Conservation (phyloP, 2,797 vertebrate species). For the Ammospiza maritima region DNA sequence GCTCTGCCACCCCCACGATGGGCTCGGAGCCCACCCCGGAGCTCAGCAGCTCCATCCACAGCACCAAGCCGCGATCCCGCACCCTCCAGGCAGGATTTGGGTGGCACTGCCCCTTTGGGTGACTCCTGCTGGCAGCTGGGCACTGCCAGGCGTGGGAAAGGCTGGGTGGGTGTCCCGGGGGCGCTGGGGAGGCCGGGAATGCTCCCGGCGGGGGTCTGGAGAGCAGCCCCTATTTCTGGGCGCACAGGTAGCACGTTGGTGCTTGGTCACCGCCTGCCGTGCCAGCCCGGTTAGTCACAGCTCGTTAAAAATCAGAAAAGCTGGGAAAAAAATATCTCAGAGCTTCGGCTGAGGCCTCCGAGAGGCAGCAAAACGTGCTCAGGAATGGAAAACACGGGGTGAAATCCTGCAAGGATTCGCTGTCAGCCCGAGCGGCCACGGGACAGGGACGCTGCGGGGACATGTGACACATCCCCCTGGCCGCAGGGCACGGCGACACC, state of each 20-base stretch:
- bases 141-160: not conserved
- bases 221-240: not conserved
- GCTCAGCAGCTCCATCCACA: not conserved
- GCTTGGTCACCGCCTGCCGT: constrained; percentile 4
- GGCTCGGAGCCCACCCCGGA: not conserved
- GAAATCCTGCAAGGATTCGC: not conserved
- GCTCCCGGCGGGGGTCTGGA: not conserved
- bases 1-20: not conserved
- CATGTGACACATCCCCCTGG: rapidly evolving
- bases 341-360: not conserved
- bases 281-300: constrained; percentile 47
- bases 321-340: not conserved
- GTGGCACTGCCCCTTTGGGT: not conserved
- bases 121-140: not conserved
- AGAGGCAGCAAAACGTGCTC: not conserved
- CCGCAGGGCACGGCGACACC: rapidly evolving
- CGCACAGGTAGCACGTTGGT: constrained; percentile 6
- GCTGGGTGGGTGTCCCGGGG: not conserved
- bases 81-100: rapidly evolving
- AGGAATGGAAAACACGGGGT: rapidly evolving
- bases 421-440: rapidly evolving
- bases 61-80: rapidly evolving
- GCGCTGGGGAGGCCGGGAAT: not conserved
- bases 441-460: not conserved
- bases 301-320: not conserved